These are phyloP conservation scores for Didymodactylos carnosus DNA, from an alignment of 2,888 invertebrate genomes.

Conservation along the genomic window DNA sequence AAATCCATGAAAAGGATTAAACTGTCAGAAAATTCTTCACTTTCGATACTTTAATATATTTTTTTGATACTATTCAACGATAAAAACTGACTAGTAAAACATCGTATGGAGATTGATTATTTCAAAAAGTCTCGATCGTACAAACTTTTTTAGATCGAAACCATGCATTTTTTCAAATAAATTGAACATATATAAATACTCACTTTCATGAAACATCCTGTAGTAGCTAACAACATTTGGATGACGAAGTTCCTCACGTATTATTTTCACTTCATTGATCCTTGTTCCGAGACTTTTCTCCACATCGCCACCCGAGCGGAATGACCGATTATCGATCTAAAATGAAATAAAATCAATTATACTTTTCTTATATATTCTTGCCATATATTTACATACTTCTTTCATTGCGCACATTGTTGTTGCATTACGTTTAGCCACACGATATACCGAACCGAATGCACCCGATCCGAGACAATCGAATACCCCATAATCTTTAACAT, in stretches of 20 bases:
- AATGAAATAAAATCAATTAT: not conserved
- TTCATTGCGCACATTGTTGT: constrained; percentile 33
- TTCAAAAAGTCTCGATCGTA: too few species aligned
- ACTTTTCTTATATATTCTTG: not conserved
- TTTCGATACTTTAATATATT: too few species aligned
- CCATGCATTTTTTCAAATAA: too few species aligned
- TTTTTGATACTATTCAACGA: too few species aligned
- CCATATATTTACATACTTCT: constrained; percentile 35
- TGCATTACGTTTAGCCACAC: constrained; percentile 28
- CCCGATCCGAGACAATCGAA: constrained; percentile 36
- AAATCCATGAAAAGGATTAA: too few species aligned
- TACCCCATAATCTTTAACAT: constrained; percentile 34
- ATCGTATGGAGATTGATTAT: too few species aligned
- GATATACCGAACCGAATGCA: constrained; percentile 37
- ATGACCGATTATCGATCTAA: not conserved
- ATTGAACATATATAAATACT: too few species aligned
- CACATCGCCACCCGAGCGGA: constrained; percentile 21
- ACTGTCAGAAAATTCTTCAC: too few species aligned
- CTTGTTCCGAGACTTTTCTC: constrained; percentile 32
- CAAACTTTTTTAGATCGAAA: too few species aligned
- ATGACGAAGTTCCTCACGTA: constrained; percentile 34
- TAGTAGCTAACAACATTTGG: constrained; percentile 36
- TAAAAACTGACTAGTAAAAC: too few species aligned
- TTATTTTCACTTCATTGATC: constrained; percentile 35
- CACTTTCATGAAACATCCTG: constrained; percentile 34